Evolutionary conservation across 2,888 invertebrate species (phyloP).

Genomic region (Timema podura): DNA sequence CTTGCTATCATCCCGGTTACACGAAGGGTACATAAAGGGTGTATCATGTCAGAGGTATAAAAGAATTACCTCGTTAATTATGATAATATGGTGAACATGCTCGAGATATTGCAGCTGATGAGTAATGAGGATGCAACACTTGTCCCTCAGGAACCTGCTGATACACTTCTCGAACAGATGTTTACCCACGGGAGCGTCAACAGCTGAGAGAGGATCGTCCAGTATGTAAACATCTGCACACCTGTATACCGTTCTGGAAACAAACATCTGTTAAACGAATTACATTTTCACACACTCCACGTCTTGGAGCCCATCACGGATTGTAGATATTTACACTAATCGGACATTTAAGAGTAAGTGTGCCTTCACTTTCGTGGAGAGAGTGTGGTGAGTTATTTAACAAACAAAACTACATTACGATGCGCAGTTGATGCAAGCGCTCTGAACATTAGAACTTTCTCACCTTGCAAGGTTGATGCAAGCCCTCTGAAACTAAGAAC

Average conservation of each 20-base stretch:
- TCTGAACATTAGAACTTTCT: conserved; percentile 47
- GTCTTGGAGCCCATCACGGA: too few species aligned
- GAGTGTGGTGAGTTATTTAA: too few species aligned
- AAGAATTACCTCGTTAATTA: conserved; percentile 42
- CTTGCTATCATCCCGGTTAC: too few species aligned
- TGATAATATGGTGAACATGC: conserved; percentile 40
- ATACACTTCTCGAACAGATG: conserved; percentile 51
- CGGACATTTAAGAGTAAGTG: conserved; percentile 39
- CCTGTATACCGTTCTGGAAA: conserved; percentile 44
- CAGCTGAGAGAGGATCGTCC: conserved; percentile 52
- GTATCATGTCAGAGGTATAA: neutral
- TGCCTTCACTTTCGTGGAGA: too few species aligned
- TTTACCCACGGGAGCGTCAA: conserved; percentile 49
- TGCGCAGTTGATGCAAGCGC: conserved; percentile 71
- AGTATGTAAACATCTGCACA: conserved; percentile 50
- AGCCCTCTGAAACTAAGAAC: conserved; percentile 56
- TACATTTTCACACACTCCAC: too few species aligned
- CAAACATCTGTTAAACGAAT: too few species aligned
- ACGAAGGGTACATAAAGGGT: too few species aligned
- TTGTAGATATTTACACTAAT: conserved; percentile 38
- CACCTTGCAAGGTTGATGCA: conserved; percentile 67
- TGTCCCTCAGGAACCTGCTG: conserved; percentile 41
- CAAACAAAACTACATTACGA: conserved; percentile 41
- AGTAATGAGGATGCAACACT: conserved; percentile 49
- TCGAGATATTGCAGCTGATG: conserved; percentile 51